A percentile compares a stretch with the other conserved stretches of the same genome.
These are phyloP conservation scores for Zingel zingel DNA, from an alignment of 2,113 vertebrate genomes.

Conservation along the genomic window DNA sequence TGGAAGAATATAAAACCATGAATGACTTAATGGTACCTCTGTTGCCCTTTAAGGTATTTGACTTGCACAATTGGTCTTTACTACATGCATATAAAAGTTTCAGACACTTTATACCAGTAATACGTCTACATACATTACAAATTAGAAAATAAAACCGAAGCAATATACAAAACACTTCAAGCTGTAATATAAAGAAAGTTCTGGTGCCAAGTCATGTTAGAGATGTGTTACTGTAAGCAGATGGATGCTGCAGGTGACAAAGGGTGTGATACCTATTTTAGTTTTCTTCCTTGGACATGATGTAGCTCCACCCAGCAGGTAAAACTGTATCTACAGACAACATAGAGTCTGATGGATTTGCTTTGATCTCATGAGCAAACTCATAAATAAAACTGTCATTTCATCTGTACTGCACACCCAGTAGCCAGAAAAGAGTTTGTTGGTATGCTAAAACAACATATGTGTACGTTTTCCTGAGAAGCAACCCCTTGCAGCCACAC, in stretches of 20 bases:
- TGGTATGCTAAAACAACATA: neutral
- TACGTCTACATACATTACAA: too few species aligned
- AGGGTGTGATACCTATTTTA: neutral
- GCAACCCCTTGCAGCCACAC: too few species aligned
- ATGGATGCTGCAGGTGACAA: slow-evolving; percentile 5
- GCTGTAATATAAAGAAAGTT: too few species aligned
- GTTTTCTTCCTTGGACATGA: slow-evolving; percentile 9
- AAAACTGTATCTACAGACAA: neutral
- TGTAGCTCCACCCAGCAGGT: neutral
- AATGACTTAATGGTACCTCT: neutral
- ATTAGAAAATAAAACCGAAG: too few species aligned
- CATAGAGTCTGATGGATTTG: slow-evolving; percentile 11
- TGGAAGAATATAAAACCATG: slow-evolving; percentile 31
- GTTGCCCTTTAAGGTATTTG: neutral
- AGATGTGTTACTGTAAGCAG: neutral
- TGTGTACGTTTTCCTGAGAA: neutral
- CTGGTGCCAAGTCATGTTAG: neutral
- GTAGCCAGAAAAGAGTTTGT: neutral
- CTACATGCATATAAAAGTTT: neutral
- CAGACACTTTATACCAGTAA: neutral
- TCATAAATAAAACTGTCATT: neutral
- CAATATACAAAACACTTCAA: neutral
- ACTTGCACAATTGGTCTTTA: slow-evolving; percentile 25
- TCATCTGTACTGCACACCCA: neutral
- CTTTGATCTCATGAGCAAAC: slow-evolving; percentile 5